Evolutionary conservation across 2,797 vertebrate genomes (phyloP).

Genomic region (Orestias chungarensis): DNA sequence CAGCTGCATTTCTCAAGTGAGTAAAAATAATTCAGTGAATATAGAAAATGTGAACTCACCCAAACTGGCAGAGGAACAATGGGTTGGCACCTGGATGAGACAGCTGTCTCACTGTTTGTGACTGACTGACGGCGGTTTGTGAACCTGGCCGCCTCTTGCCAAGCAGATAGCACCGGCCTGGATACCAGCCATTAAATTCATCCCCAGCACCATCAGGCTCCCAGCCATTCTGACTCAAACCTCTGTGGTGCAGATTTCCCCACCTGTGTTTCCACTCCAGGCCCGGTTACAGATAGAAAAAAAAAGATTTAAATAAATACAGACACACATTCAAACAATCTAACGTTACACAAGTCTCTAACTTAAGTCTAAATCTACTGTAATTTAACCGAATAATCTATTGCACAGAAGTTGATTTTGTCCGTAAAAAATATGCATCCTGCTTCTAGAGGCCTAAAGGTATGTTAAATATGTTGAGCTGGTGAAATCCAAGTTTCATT

Average conservation of each 20-base stretch:
- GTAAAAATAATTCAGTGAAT: conserved; percentile 62
- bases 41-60: conserved; percentile 70
- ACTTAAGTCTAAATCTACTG: conserved; percentile 38
- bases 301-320: conserved; percentile 17
- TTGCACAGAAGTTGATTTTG: conserved; percentile 60
- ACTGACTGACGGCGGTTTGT: conserved; percentile 66
- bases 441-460: conserved; percentile 31
- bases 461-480: conserved; percentile 24
- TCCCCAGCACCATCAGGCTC: conserved; percentile 57
- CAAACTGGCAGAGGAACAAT: conserved; percentile 56
- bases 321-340: conserved; percentile 16
- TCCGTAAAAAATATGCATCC: conserved; percentile 39
- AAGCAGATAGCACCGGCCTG: conserved; percentile 46
- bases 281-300: conserved; percentile 15
- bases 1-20: conserved; percentile 40
- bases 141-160: conserved; percentile 42
- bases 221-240: conserved; percentile 34
- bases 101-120: conserved; percentile 61
- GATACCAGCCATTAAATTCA: conserved; percentile 63
- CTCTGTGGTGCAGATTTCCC: conserved; percentile 40
- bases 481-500: conserved; percentile 30
- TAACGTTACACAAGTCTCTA: conserved; percentile 40
- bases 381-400: conserved; percentile 58
- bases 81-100: conserved; percentile 68
- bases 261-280: conserved; percentile 50